Base-by-base conservation (phyloP, 2,797 vertebrate species). In the Typhlichthys subterraneus region DNA sequence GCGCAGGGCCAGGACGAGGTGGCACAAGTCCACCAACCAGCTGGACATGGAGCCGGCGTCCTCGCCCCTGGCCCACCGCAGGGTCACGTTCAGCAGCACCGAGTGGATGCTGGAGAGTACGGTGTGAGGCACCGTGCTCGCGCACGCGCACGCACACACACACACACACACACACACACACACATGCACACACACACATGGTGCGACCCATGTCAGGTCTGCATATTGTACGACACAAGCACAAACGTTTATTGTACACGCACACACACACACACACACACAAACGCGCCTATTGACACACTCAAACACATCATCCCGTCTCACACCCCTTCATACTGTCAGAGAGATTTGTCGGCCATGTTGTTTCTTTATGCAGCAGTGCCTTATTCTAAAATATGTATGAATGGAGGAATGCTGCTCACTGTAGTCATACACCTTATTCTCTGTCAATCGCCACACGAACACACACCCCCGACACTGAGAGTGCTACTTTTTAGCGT, bases 61-160 rank as follows among this genome's bases (percentile, higher is more conserved):
- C 2, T 92, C 92, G 8, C 92, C 91, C 3, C 91, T 95, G 48
- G 83, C 91, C 74, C 92, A 92, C 87, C 83, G 95, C 65, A 92
- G 94, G 81, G 94, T 96, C 60, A 95, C 93, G 1, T 97, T 97
- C 75, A 96, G 95, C 92, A 98, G 96, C 94, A 97, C 96, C 11
- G 96, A 98, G 83, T 98, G 97, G 97, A 97, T 98, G 96, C 89
- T 98, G 45, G 97, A 98, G 87, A 98, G 97, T 92, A 97, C 97
- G 31, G 96, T 97, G 74, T 98, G 92, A 95, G 80, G 63, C 47
- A 62, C 50, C 50, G 42, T 29, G 19, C 15, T 17, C 15, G 15
- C 50, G 52, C 51, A 47, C 46, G 23, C 8, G 70, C 31, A 45
- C 33, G 15, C 50, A 47, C 51, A 47, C 46, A 15, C 8, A 69